These are phyloP conservation scores for Pyralis farinalis DNA, from an alignment of 2,888 invertebrate species.

Conservation along the genomic window DNA sequence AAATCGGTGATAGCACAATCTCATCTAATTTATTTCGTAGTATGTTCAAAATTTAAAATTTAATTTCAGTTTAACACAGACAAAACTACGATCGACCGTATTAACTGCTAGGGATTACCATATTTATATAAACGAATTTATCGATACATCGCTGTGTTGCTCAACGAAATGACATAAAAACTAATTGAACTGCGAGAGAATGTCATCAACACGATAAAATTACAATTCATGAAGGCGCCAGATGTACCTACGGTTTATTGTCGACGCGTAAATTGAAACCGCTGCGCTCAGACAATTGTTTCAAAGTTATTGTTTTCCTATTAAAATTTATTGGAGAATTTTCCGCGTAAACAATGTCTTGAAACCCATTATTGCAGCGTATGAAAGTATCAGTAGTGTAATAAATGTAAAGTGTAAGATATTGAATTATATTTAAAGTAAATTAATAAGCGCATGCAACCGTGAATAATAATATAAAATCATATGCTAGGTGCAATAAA, in stretches of 20 bases:
- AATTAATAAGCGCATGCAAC: no score
- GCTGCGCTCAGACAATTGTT: constrained; percentile 52
- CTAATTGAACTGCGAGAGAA: constrained; percentile 65
- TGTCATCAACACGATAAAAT: constrained; percentile 65
- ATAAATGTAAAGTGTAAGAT: no score
- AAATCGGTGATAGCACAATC: no score
- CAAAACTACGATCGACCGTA: not conserved
- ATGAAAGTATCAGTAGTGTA: not conserved
- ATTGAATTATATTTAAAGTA: no score
- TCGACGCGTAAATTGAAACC: constrained; percentile 66
- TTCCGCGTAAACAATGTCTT: constrained; percentile 14
- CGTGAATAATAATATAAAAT: no score
- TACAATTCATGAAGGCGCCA: constrained; percentile 67
- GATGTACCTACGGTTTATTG: constrained; percentile 67
- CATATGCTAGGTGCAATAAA: no score
- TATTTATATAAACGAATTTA: constrained; percentile 25
- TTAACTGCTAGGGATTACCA: not conserved
- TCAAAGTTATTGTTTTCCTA: constrained; percentile 64
- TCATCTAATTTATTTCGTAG: not conserved
- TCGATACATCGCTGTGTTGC: constrained; percentile 14
- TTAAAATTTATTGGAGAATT: constrained; percentile 46
- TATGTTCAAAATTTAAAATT: not conserved
- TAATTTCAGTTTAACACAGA: not conserved
- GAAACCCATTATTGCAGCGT: not conserved
- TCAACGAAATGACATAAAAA: constrained; percentile 44